Evolutionary conservation across 2,113 vertebrate genomes (phyloP), one percentile per base, ranked within the genome.

Genomic region (Chaenocephalus aceratus): DNA sequence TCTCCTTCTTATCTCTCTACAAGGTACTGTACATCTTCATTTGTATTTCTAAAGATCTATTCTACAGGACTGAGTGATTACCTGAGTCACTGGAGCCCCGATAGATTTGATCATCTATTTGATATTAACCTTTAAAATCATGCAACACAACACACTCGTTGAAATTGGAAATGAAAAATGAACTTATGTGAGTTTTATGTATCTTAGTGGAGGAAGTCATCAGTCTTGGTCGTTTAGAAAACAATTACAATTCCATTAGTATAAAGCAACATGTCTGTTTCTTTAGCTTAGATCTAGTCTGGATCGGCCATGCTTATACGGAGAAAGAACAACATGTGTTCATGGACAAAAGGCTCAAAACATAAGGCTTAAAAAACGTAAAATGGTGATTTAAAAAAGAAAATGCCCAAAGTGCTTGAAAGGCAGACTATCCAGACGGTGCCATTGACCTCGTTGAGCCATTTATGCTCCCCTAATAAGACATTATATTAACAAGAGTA

Each of bases 21-120:
- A 23, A 78, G 76, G 76, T 78, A 78, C 34, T 5, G 56, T 30
- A n/a, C 34, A 23, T 60, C 36, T 64, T 4, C 9, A 56, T n/a
- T 30, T 16, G 21, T 2, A 26, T 48, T 60, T 26, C 13, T 15
- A 14, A 41, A 41, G 36, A 41, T 6, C 36, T 41, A 41, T 6
- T 41, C 36, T 41, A 41, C 1, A 41, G 36, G 36, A 41, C 36
- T 41, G 36, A 41, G 36, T 7, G 0, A 41, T 6, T 7, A 41
- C 36, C 36, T 63, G 30, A 30, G 30, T 45, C 18, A 45, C 41
- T 0, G 11, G 41, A 21, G 6, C 11, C 12, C 10, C 36, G 1
- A 21, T 23, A 45, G 36, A n/a, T 45, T 45, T 45, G 11, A 46
- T 23, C 3, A 30, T 34, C 13, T 3, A 44, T n/a, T 2, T 13